Base-by-base conservation (phyloP, 2,113 vertebrate species). In the Macrotus californicus region DNA sequence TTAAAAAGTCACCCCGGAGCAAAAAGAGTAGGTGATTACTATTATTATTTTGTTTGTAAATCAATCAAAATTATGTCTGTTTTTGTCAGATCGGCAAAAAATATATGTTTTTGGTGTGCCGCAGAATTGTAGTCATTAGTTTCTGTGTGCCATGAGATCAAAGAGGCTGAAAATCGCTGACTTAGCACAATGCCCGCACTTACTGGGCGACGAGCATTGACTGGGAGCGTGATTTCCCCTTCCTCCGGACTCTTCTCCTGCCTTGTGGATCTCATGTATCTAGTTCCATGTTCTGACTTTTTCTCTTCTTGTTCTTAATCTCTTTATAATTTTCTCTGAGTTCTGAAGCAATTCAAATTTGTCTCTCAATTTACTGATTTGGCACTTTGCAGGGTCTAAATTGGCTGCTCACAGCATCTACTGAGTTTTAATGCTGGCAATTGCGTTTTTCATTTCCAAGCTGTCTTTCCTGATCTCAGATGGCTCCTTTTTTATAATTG, bases 311-410 rank as follows among this genome's bases (percentile, higher is more conserved):
- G 5, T 73, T 82, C 76, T 52, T 43, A 36, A 29, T 43, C 56
- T 76, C 26, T 85, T 80, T 36, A 64, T 77, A 52, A 85, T 89
- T 69, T 91, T 69, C 90, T 95, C 26, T 81, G 52, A 89, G 66
- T 89, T 82, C 95, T 82, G 36, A 89, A 92, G 64, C 66, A 70
- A 91, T 50, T 96, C 36, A 50, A 61, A 86, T 31, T 43, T 46
- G 39, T 77, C n/a, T 82, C 79, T 90, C 66, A 56, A 89, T 52
- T 87, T 73, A 67, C 46, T 50, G 31, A 80, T 36, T 73, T 73
- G 48, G n/a, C 52, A 82, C 50, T 89, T 90, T n/a, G 34, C 36
- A 31, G 21, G 61, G 43, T 87, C 86, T 89, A 86, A 96, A 59
- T 46, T 70, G 66, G 54, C 36, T 14, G 70, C 41, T 91, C 29